Conservation (phyloP, 2,113 vertebrate genomes). For the Aythya baeri region DNA sequence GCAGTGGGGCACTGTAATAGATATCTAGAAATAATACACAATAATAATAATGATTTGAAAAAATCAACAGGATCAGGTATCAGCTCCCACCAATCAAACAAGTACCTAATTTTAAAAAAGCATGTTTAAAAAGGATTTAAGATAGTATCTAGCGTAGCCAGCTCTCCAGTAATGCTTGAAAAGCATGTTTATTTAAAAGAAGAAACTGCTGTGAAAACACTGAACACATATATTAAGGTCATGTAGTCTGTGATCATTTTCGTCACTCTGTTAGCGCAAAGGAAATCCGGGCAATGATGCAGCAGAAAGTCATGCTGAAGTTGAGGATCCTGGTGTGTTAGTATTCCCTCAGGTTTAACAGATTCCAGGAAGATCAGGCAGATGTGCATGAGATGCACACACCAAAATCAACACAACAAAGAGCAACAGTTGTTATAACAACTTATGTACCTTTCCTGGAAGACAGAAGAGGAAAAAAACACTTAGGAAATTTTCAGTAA, state of each 20-base stretch:
- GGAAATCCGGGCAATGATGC: background rate
- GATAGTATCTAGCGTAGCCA: background rate
- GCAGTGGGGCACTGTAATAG: background rate
- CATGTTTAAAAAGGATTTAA: background rate
- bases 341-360: background rate
- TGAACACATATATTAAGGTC: background rate
- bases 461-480: background rate
- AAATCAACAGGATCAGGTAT: background rate
- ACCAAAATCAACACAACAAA: background rate
- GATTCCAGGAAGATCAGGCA: constrained; percentile 34
- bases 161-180: background rate
- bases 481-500: background rate
- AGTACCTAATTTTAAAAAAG: background rate
- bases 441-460: background rate
- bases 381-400: background rate
- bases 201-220: background rate
- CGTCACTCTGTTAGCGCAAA: background rate
- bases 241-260: background rate
- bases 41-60: background rate
- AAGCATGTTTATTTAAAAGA: background rate
- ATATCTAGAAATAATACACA: background rate
- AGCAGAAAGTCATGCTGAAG: constrained; percentile 24
- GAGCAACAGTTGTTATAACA: background rate
- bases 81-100: background rate
- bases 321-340: background rate